phyloP scores from a whole-genome alignment of 2,113 vertebrate genomes.

The Larimichthys polyactis region DNA sequence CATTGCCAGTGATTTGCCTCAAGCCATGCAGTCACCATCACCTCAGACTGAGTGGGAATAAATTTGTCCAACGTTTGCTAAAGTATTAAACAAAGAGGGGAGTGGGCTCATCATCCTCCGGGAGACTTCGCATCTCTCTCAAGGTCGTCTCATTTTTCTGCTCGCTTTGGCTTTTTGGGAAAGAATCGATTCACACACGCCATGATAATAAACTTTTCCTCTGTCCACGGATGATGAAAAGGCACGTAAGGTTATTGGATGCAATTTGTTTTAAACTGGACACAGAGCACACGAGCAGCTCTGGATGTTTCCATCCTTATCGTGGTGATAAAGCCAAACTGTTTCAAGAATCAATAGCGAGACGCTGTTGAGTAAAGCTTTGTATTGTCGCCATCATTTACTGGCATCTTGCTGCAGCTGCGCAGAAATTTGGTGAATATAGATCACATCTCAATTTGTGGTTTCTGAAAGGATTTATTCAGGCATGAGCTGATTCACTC shows the following conservation, averaged over 20 bases:
- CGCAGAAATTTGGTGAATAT: background rate
- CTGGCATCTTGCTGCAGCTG: background rate
- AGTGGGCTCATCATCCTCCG: background rate
- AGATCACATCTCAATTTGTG: background rate
- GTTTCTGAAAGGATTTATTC: slow-evolving; percentile 10
- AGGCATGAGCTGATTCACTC: slow-evolving; percentile 5
- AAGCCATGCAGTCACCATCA: background rate
- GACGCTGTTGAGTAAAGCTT: background rate
- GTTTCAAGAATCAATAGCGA: slow-evolving; percentile 8
- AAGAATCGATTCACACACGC: slow-evolving; percentile 19
- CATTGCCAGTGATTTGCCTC: background rate
- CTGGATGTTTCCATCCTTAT: background rate
- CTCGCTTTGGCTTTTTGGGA: slow-evolving; percentile 16
- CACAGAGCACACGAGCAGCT: background rate
- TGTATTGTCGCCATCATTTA: background rate
- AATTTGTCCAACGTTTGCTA: slow-evolving; percentile 14
- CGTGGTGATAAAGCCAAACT: background rate
- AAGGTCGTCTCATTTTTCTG: slow-evolving; percentile 1
- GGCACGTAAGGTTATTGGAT: background rate
- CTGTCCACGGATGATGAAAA: background rate
- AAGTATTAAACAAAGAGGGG: slow-evolving; percentile 39
- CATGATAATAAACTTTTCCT: slow-evolving; percentile 32
- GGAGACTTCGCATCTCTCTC: slow-evolving; percentile 26
- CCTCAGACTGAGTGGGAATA: slow-evolving; percentile 38
- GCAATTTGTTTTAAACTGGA: background rate